Base-by-base conservation (phyloP, 1,140 invertebrate genomes). In the Drosophila kepulauana region DNA sequence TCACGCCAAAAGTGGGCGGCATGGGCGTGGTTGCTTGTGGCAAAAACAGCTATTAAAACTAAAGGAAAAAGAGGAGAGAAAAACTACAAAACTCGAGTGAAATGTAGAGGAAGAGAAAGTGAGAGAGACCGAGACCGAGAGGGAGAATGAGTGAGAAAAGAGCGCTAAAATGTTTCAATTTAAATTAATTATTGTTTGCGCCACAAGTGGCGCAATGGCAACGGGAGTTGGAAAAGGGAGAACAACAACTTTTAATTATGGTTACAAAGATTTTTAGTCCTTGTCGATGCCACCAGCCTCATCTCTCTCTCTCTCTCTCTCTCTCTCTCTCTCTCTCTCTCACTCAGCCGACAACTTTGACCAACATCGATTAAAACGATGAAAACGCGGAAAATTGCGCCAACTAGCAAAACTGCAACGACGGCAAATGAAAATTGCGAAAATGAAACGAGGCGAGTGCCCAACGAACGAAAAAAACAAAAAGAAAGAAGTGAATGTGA, bases 281-380 rank as follows among this genome's bases (percentile, higher is more conserved):
- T 88, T 82, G 84, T 80, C 79, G 82, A 81, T 86, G 82, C 65
- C 11, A 38, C 16, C 49, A 38, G 59, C 43, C 33, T 52, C 45
- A 46, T 43, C 51, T 33, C 28, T 13, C 43, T 28, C 69, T 25
- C 57, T 10, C 45, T n/a, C 10, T 5, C 10, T 16, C 75, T 81
- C 51, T 8, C 45, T 11, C n/a, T 25, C 5, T 5, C 7, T 5
- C 5, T 11, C 6, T 11, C 16, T 4, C 48, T 38, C 56, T 11
- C 71, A 13, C 45, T 35, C 35, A 35, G 66, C 68, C 67, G 61
- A 57, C 72, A 89, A 88, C 78, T 88, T 89, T 88, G 85, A 88
- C 85, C 85, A 88, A 88, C 85, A 89, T 88, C 85, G 85, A 89
- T 88, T 88, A 88, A 88, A 88, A 88, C 85, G 85, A 89, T 88